Evolutionary conservation across 2,888 invertebrate species (phyloP).

Genomic region (Hypolimnas misippus): DNA sequence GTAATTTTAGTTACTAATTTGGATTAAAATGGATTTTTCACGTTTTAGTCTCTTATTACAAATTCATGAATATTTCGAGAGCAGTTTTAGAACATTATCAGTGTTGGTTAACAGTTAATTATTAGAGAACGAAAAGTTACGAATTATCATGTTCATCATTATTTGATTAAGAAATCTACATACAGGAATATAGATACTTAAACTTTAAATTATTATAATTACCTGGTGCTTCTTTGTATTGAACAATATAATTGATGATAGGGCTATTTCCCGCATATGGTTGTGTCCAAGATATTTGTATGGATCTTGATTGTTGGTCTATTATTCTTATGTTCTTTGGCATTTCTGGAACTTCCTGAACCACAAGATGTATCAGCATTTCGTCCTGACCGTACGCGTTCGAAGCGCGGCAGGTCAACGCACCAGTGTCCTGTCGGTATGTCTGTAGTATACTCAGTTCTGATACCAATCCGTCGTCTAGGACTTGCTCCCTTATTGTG

Average conservation of each 20-base stretch:
- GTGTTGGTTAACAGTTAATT: no score
- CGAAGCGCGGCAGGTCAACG: conserved; percentile 93
- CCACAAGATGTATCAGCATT: conserved; percentile 94
- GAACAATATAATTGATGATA: conserved; percentile 94
- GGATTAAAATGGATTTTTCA: no score
- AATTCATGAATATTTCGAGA: no score
- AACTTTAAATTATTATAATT: no score
- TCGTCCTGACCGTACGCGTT: conserved; percentile 96
- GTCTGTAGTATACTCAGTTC: conserved; percentile 93
- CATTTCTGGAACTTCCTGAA: conserved; percentile 95
- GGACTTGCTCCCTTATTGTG: conserved; percentile 89
- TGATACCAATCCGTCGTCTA: conserved; percentile 92
- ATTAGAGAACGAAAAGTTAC: no score
- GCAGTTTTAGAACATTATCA: no score
- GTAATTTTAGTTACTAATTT: background rate
- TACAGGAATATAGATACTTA: no score
- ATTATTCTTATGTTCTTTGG: conserved; percentile 93
- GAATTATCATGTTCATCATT: no score
- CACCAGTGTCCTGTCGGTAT: conserved; percentile 94
- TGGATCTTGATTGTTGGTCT: conserved; percentile 92
- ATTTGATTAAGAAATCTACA: no score
- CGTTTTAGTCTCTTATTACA: background rate
- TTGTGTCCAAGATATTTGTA: conserved; percentile 94
- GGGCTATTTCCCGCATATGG: conserved; percentile 95
- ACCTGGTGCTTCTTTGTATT: conserved; percentile 94